Conservation (phyloP, 2,797 vertebrate species). For the Cercopithecus petaurista region DNA sequence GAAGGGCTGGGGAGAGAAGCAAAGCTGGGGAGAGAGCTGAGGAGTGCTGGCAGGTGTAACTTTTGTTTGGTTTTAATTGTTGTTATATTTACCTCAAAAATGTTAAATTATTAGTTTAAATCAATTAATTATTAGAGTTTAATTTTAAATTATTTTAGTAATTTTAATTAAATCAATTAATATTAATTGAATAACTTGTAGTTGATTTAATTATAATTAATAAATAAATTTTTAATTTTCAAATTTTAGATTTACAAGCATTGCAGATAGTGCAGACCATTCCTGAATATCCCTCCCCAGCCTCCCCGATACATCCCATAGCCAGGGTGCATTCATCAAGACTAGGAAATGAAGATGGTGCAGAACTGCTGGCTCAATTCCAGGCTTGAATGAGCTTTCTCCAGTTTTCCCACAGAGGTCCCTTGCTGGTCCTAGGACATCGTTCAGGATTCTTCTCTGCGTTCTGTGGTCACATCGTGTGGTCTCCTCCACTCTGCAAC, state of each 20-base stretch:
- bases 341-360: background rate
- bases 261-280: background rate
- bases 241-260: background rate
- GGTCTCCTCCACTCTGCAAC: background rate
- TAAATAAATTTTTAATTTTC: background rate
- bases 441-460: too few species aligned
- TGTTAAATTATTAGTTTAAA: background rate
- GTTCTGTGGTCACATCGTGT: too few species aligned
- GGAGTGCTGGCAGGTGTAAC: background rate
- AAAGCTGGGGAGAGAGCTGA: background rate
- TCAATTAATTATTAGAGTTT: background rate
- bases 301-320: background rate
- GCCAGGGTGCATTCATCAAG: background rate
- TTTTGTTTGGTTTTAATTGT: background rate
- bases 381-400: background rate
- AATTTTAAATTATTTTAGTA: background rate
- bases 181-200: background rate
- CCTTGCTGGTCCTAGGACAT: background rate
- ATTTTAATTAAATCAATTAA: background rate
- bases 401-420: background rate
- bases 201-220: background rate
- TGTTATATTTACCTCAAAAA: background rate
- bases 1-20: background rate
- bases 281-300: background rate
- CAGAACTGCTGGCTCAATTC: too few species aligned